phyloP scores from a whole-genome alignment of 2,888 invertebrate species.

The Galerucella pusilla region DNA sequence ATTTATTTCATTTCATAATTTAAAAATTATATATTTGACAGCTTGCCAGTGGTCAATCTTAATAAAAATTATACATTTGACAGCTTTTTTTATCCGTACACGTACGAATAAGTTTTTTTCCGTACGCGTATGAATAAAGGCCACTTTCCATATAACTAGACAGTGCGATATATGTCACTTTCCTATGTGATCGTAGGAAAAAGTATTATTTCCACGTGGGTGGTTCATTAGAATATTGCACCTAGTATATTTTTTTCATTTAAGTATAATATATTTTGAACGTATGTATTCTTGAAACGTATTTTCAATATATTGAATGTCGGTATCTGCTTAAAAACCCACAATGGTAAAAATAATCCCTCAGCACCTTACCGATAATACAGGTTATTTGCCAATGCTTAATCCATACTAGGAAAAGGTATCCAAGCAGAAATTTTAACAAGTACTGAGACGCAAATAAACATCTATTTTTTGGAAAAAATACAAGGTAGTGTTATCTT shows the following conservation, averaged over 20 bases:
- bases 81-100: too few relatives aligned
- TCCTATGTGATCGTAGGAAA: too few relatives aligned
- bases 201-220: too few relatives aligned
- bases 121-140: too few relatives aligned
- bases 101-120: too few relatives aligned
- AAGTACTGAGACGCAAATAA: slow-evolving; percentile 31
- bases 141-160: too few relatives aligned
- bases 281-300: background rate
- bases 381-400: slow-evolving; percentile 32
- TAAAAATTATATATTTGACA: too few relatives aligned
- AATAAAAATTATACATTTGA: too few relatives aligned
- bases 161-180: too few relatives aligned
- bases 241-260: background rate
- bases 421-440: slow-evolving; percentile 46
- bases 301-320: background rate
- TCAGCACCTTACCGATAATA: slow-evolving; percentile 43
- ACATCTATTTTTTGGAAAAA: slow-evolving; percentile 31
- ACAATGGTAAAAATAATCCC: slow-evolving; percentile 44
- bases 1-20: too few relatives aligned
- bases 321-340: background rate
- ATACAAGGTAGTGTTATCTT: slow-evolving; percentile 26
- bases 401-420: slow-evolving; percentile 46
- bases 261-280: background rate
- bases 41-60: too few relatives aligned
- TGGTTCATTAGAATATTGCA: too few relatives aligned